A percentile compares a stretch with the other conserved stretches of the same genome.
phyloP scores from a whole-genome alignment of 2,113 vertebrate genomes.

The Gobio gobio region DNA sequence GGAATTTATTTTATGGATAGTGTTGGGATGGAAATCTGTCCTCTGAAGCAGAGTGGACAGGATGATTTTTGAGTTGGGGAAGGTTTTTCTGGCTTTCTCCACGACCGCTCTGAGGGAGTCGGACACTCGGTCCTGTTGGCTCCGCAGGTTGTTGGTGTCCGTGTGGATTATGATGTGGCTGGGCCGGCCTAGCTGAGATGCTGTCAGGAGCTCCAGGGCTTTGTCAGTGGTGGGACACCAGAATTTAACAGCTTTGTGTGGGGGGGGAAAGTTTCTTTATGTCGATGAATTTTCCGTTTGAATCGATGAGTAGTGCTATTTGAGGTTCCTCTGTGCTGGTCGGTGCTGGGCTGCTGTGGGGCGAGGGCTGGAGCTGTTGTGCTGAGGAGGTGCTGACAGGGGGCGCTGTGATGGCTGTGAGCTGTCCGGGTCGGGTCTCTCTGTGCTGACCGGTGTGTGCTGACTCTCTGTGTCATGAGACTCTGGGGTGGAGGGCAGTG shows the following conservation, averaged over 20 bases:
- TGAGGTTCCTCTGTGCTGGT: no score
- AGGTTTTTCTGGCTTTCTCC: neutral
- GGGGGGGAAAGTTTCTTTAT: neutral
- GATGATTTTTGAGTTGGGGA: no score
- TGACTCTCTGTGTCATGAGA: no score
- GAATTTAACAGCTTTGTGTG: neutral
- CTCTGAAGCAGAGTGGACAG: neutral
- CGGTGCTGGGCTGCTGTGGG: no score
- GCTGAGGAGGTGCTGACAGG: no score
- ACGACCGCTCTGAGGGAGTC: neutral
- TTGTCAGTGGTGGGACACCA: neutral
- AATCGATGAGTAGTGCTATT: neutral
- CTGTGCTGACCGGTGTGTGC: no score
- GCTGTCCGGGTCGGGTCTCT: no score
- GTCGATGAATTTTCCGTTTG: neutral
- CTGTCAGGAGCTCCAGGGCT: neutral
- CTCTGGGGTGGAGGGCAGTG: no score
- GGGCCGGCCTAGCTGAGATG: no score
- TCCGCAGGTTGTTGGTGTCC: neutral
- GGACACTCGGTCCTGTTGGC: neutral
- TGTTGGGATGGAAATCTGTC: neutral
- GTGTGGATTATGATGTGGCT: no score
- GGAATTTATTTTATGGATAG: neutral
- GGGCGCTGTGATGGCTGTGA: no score
- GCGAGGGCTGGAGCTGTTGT: no score